Conservation (phyloP, 2,113 vertebrate species). For the Leptosomus discolor region DNA sequence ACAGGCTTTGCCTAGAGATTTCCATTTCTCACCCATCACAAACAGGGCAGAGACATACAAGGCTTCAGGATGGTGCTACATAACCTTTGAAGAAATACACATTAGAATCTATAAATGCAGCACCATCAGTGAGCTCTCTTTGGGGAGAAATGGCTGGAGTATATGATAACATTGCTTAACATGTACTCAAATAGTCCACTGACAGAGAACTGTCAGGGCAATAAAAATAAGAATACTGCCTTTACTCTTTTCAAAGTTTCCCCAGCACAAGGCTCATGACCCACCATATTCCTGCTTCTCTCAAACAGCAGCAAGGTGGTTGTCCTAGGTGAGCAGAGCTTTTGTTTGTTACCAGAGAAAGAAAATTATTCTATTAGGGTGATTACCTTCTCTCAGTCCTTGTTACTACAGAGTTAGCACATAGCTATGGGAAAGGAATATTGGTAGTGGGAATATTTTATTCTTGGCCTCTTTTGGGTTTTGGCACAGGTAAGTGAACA, state of each 20-base stretch:
- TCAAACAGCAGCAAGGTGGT: neutral
- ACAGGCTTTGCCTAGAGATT: neutral
- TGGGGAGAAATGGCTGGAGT: neutral
- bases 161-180: neutral
- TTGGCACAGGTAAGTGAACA: neutral
- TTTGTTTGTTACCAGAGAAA: neutral
- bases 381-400: neutral
- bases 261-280: neutral
- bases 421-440: neutral
- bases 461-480: neutral
- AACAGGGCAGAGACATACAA: neutral
- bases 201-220: neutral
- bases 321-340: neutral
- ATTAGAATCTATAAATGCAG: neutral
- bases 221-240: neutral
- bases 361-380: neutral
- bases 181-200: neutral
- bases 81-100: neutral
- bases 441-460: neutral
- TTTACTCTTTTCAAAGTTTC: neutral
- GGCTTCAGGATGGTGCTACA: neutral
- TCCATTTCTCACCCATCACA: neutral
- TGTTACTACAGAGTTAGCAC: neutral
- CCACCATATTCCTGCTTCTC: neutral
- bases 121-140: neutral